Conservation (phyloP, 2,113 vertebrate genomes). For the Paramormyrops kingsleyae region DNA sequence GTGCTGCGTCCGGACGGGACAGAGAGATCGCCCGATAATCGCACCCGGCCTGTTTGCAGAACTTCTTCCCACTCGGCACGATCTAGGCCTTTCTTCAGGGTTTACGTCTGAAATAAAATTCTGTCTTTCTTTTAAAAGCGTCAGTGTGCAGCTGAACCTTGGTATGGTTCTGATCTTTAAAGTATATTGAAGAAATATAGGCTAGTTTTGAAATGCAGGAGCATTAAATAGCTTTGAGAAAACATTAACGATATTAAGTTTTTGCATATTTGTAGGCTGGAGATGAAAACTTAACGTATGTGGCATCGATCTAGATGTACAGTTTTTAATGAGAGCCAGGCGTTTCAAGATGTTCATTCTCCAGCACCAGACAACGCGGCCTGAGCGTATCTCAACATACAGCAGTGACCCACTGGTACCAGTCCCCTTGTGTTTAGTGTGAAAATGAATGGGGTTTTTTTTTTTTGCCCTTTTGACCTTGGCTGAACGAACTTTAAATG, state of each 20-base stretch:
- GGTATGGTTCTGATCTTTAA: constrained; percentile 33
- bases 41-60: not conserved
- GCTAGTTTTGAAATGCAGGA: not conserved
- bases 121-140: constrained; percentile 26
- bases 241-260: not conserved
- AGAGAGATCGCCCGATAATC: not conserved
- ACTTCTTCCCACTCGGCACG: not conserved
- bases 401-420: not conserved
- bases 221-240: not conserved
- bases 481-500: not conserved
- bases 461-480: not conserved
- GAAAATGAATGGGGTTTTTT: too few species aligned
- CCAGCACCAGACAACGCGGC: not conserved
- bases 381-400: not conserved
- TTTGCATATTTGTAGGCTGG: not conserved
- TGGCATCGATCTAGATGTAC: not conserved
- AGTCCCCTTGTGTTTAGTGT: not conserved
- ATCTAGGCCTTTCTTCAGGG: not conserved
- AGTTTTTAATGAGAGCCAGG: not conserved
- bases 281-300: not conserved
- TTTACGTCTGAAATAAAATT: constrained; percentile 10
- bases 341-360: not conserved
- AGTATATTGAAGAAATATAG: constrained; percentile 25
- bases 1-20: not conserved
- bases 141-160: constrained; percentile 24